Conservation (phyloP, 1,140 invertebrate species). For the Pseudobourletiella spinata region DNA sequence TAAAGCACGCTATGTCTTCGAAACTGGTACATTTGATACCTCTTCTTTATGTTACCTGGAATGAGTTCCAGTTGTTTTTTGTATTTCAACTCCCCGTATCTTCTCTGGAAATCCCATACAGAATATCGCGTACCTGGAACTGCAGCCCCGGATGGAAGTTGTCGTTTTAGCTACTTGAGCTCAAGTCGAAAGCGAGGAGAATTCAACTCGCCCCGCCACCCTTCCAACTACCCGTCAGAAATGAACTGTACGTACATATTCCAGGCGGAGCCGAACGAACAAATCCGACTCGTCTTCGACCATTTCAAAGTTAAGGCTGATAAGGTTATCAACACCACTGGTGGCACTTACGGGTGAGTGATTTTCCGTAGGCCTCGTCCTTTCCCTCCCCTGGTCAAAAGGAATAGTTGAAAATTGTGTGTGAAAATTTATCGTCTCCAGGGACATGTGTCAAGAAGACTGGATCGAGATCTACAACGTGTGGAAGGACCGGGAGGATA, state of each 20-base stretch:
- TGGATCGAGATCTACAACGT: constrained; percentile 88
- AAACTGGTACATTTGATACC: constrained; percentile 47
- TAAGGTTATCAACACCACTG: constrained; percentile 45
- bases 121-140: constrained; percentile 93
- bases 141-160: constrained; percentile 74
- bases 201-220: constrained; percentile 92
- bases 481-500: constrained; percentile 65
- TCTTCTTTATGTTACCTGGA: no score
- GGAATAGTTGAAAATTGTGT: no score
- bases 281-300: constrained; percentile 85
- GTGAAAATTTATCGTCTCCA: constrained; percentile 39
- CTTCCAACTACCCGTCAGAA: constrained; percentile 86
- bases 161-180: constrained; percentile 83
- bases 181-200: constrained; percentile 73
- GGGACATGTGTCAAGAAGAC: constrained; percentile 66
- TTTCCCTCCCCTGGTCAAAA: no score
- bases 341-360: constrained; percentile 51
- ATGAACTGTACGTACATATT: constrained; percentile 89
- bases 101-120: no score
- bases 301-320: constrained; percentile 77
- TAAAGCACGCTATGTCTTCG: constrained; percentile 81
- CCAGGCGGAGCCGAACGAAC: constrained; percentile 71
- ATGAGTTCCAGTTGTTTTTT: no score
- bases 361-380: no score
- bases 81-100: no score